Conservation (phyloP, 1,140 invertebrate species). For the Forficula auricularia region DNA sequence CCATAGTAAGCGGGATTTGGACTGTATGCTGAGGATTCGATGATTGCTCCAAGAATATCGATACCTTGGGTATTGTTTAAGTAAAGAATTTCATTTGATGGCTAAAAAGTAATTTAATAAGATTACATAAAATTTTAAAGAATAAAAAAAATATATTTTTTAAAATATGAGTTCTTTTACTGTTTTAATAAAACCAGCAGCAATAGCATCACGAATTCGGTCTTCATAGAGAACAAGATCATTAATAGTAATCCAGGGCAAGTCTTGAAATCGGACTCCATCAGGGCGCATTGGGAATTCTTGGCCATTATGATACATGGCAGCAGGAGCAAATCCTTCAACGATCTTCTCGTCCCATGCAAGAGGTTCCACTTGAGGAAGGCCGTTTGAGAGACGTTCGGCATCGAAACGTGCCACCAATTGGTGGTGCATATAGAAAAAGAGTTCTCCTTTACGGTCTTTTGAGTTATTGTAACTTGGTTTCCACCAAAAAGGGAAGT, state of each 20-base stretch:
- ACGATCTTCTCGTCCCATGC: conserved; percentile 21
- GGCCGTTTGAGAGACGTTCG: conserved; percentile 29
- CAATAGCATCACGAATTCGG: conserved; percentile 43
- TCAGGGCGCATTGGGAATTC: conserved; percentile 38
- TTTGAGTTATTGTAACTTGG: conserved; percentile 9
- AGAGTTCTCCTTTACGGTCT: conserved; percentile 15
- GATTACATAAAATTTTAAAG: not conserved
- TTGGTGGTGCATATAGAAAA: conserved; percentile 32
- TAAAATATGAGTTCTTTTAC: conserved; percentile 5
- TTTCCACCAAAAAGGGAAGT: conserved; percentile 17
- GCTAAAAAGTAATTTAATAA: not conserved
- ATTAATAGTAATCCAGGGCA: conserved; percentile 23
- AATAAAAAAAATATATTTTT: not conserved
- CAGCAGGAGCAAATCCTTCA: conserved; percentile 25
- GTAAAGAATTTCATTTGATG: conserved; percentile 16
- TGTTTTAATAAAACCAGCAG: conserved; percentile 34
- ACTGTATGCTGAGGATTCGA: conserved; percentile 8
- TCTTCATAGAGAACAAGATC: conserved; percentile 33
- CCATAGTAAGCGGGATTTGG: conserved; percentile 17
- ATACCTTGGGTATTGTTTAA: conserved; percentile 25
- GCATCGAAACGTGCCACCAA: conserved; percentile 30
- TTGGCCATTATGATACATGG: conserved; percentile 41
- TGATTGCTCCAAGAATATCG: conserved; percentile 3
- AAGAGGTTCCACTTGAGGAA: conserved; percentile 25
- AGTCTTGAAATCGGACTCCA: conserved; percentile 28